These are phyloP conservation scores for Littorina saxatilis DNA, from an alignment of 1,140 invertebrate genomes.

Conservation along the genomic window DNA sequence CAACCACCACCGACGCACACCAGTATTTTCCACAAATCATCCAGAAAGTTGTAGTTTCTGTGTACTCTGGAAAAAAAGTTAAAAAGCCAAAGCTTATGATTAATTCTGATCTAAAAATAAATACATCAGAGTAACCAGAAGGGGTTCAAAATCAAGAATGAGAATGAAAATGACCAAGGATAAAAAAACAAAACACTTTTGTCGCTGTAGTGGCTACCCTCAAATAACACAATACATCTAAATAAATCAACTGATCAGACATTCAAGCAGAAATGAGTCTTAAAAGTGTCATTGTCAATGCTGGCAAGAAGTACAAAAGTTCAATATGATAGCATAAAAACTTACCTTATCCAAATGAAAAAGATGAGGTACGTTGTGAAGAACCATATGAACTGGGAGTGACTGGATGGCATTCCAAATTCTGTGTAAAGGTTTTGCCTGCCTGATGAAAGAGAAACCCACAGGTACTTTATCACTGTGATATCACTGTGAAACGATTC, in stretches of 20 bases:
- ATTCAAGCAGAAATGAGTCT: not conserved
- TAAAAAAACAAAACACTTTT: too few species aligned
- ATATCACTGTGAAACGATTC: too few species aligned
- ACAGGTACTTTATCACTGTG: too few species aligned
- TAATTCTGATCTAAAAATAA: too few species aligned
- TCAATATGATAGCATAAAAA: not conserved
- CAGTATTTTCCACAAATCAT: conserved; percentile 79
- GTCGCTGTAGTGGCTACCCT: too few species aligned
- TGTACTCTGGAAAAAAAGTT: conserved; percentile 81
- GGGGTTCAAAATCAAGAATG: too few species aligned
- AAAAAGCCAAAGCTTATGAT: not conserved
- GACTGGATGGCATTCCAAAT: conserved; percentile 96
- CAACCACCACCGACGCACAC: conserved; percentile 67
- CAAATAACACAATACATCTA: too few species aligned
- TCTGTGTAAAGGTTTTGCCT: conserved; percentile 82
- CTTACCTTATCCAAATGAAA: conserved; percentile 91
- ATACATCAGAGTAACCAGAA: too few species aligned
- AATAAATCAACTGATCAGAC: too few species aligned
- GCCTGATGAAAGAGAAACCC: too few species aligned
- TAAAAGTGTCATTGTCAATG: not conserved
- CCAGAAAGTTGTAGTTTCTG: conserved; percentile 77
- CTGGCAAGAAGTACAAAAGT: not conserved
- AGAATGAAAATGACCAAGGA: too few species aligned
- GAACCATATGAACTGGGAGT: conserved; percentile 96
- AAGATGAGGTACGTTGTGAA: conserved; percentile 90